Percentiles rank a stretch among this genome's conserved stretches.
phyloP scores from a whole-genome alignment of 2,888 invertebrate genomes.

The Synanthedon tipuliformis region DNA sequence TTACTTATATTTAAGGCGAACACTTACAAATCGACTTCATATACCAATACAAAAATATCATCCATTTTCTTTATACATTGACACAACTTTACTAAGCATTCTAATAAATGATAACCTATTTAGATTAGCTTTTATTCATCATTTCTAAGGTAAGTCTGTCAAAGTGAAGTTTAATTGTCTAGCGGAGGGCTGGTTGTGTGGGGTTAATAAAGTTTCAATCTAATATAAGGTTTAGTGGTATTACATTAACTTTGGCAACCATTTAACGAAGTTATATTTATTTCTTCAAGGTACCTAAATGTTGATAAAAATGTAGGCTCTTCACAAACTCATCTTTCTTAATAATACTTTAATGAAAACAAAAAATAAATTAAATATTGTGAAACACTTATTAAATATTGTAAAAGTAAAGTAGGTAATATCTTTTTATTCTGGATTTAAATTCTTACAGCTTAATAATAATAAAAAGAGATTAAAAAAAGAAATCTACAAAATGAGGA shows the following conservation, averaged over 20 bases:
- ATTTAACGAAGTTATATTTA: conserved; percentile 7
- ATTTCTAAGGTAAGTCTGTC: conserved; percentile 3
- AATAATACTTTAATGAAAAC: conserved; percentile 26
- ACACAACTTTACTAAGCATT: conserved; percentile 53
- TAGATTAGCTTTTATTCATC: conserved; percentile 5
- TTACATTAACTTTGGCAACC: conserved; percentile 26
- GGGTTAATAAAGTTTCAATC: conserved; percentile 9
- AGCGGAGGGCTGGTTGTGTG: conserved; percentile 13
- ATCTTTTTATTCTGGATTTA: conserved; percentile 61
- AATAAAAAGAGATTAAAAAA: conserved; percentile 38
- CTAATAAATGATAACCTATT: conserved; percentile 13
- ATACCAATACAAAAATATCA: conserved; percentile 66
- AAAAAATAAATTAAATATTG: conserved; percentile 51
- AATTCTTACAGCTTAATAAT: conserved; percentile 56
- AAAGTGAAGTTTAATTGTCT: conserved; percentile 8
- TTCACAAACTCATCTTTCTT: conserved; percentile 4
- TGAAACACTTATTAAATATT: conserved; percentile 35
- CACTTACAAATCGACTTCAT: conserved; percentile 42
- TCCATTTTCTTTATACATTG: conserved; percentile 55
- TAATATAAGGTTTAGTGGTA: conserved; percentile 8
- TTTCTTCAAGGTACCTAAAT: conserved; percentile 10
- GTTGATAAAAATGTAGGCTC: conserved; percentile 1
- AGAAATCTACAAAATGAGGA: conserved; percentile 34
- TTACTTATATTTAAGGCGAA: conserved; percentile 39
- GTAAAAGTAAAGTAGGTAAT: conserved; percentile 51